Percentiles rank a stretch among this genome's conserved stretches.
Evolutionary conservation across 2,113 vertebrate genomes (phyloP).

Genomic region (Brevimyrus niger): DNA sequence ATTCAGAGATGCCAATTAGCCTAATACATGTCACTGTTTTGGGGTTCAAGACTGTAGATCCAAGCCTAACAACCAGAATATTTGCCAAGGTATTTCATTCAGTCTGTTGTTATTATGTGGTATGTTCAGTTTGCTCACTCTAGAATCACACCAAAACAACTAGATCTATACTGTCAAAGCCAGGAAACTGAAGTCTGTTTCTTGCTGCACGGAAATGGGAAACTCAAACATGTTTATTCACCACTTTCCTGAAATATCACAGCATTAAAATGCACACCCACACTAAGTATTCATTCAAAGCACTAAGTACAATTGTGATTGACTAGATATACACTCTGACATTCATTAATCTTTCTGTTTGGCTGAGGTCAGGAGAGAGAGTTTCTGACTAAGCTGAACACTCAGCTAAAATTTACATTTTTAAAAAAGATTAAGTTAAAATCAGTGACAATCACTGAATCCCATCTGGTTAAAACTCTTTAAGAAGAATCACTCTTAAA

Average conservation of each 20-base stretch:
- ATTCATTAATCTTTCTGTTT: not conserved
- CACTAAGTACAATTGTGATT: not conserved
- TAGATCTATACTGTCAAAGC: not conserved
- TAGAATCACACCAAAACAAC: not conserved
- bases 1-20: not conserved
- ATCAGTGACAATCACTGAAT: not conserved
- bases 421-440: not conserved
- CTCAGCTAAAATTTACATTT: not conserved
- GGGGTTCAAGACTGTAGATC: not conserved
- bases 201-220: not conserved
- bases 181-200: not conserved
- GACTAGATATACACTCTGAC: not conserved
- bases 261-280: conserved; percentile 1
- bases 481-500: not conserved
- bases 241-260: not conserved
- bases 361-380: not conserved
- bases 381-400: not conserved
- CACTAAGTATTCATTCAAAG: not conserved
- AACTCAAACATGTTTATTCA: not conserved
- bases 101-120: not conserved
- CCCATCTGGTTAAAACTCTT: not conserved
- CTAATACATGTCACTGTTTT: not conserved
- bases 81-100: not conserved
- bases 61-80: not conserved
- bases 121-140: not conserved